Percentiles rank a stretch among this genome's conserved stretches.
These are phyloP conservation scores for Psittacula derbiana DNA, from an alignment of 2,797 vertebrate species.

Conservation along the genomic window DNA sequence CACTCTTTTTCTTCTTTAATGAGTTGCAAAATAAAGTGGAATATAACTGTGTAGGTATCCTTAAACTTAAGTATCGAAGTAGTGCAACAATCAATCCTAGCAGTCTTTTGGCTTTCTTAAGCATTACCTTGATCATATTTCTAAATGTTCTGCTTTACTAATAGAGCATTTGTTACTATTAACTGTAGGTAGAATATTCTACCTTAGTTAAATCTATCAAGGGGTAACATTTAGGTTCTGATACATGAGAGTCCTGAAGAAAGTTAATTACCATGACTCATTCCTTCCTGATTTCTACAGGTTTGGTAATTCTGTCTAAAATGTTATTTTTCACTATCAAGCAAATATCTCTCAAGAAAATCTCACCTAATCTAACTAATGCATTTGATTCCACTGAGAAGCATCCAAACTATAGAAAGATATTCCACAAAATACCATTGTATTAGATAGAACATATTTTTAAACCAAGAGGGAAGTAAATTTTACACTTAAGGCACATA, in stretches of 20 bases:
- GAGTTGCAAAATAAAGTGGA: conserved; percentile 55
- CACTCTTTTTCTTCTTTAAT: conserved; percentile 42
- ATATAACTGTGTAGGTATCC: background rate
- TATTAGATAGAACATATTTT: background rate
- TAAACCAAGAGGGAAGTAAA: background rate
- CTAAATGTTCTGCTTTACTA: conserved; percentile 58
- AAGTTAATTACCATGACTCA: conserved; percentile 37
- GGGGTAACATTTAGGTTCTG: conserved; percentile 47
- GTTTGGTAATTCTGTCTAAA: background rate
- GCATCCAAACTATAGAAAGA: background rate
- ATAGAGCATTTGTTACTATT: conserved; percentile 46
- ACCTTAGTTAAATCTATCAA: conserved; percentile 42
- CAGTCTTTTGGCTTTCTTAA: conserved; percentile 25
- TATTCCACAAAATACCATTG: background rate
- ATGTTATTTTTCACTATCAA: background rate
- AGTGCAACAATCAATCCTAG: conserved; percentile 8
- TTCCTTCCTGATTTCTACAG: conserved; percentile 46
- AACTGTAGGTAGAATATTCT: conserved; percentile 9
- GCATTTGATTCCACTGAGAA: background rate
- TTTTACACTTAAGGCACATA: background rate
- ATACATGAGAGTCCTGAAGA: conserved; percentile 9
- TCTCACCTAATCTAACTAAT: background rate
- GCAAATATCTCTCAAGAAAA: background rate
- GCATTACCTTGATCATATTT: conserved; percentile 57
- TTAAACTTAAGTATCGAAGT: conserved; percentile 29